Conservation (phyloP, 2,113 vertebrate genomes). For the Rhinoderma darwinii region DNA sequence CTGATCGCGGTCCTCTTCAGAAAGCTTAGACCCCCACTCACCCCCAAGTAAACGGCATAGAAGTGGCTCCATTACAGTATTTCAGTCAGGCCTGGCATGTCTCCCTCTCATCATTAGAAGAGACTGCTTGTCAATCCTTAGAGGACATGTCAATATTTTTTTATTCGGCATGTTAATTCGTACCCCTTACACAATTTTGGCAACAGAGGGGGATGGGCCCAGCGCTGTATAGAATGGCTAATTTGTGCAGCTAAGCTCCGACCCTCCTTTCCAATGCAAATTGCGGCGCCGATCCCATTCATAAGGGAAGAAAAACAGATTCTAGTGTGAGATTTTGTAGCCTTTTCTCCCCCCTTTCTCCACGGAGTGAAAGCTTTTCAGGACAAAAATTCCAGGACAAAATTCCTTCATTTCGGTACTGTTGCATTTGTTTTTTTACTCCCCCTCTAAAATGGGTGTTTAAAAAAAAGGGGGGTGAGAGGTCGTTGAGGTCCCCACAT, state of each 20-base stretch:
- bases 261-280: slow-evolving; percentile 57
- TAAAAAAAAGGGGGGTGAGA: slow-evolving; percentile 68
- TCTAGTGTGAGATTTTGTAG: slow-evolving; percentile 5
- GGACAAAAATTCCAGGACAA: slow-evolving; percentile 38
- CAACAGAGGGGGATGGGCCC: background rate
- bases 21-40: background rate
- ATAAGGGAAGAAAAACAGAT: background rate
- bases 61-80: slow-evolving; percentile 35
- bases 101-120: background rate
- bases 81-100: background rate
- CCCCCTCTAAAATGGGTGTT: background rate
- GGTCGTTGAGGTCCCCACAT: slow-evolving; percentile 76
- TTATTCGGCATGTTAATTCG: slow-evolving; percentile 17
- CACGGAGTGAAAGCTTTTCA: slow-evolving; percentile 41
- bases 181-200: slow-evolving; percentile 2
- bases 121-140: slow-evolving; percentile 10
- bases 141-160: slow-evolving; percentile 24
- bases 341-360: background rate
- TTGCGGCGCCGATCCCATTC: slow-evolving; percentile 31
- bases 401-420: slow-evolving; percentile 53
- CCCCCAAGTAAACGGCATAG: background rate
- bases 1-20: background rate
- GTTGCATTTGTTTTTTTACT: slow-evolving; percentile 43
- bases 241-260: slow-evolving; percentile 28
- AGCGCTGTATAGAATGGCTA: background rate